Conservation (phyloP, 2,113 vertebrate genomes). For the Arizona elegans region DNA sequence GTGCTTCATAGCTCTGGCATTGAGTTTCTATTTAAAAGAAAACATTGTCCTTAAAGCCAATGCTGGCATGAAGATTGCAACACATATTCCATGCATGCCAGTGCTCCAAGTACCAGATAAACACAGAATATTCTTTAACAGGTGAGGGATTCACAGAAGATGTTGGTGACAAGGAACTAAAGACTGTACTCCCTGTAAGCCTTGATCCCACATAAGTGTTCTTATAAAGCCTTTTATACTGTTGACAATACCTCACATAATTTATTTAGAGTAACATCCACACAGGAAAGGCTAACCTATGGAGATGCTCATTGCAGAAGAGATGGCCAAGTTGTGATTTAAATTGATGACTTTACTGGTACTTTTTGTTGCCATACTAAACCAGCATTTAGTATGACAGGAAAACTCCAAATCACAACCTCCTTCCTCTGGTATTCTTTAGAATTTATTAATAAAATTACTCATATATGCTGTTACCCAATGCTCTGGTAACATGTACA, state of each 20-base stretch:
- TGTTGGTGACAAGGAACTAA: accelerated
- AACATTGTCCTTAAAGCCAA: background rate
- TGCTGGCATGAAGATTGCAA: background rate
- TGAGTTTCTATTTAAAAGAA: background rate
- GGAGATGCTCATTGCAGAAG: background rate
- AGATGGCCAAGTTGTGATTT: background rate
- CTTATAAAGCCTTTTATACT: background rate
- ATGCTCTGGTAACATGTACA: background rate
- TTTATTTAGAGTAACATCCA: background rate
- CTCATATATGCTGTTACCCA: background rate
- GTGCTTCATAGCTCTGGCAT: background rate
- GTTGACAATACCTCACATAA: background rate
- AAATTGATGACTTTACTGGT: background rate
- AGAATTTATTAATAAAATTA: background rate
- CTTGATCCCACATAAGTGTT: background rate
- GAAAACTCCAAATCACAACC: background rate
- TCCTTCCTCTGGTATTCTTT: background rate
- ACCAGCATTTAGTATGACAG: background rate
- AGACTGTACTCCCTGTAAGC: background rate
- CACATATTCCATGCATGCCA: too few species aligned
- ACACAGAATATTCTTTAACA: accelerated
- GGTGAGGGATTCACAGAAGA: background rate
- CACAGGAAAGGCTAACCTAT: background rate
- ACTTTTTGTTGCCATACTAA: background rate
- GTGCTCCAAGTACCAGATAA: accelerated